These are phyloP conservation scores for Hypsopygia costalis DNA, from an alignment of 2,888 invertebrate species.

Conservation along the genomic window DNA sequence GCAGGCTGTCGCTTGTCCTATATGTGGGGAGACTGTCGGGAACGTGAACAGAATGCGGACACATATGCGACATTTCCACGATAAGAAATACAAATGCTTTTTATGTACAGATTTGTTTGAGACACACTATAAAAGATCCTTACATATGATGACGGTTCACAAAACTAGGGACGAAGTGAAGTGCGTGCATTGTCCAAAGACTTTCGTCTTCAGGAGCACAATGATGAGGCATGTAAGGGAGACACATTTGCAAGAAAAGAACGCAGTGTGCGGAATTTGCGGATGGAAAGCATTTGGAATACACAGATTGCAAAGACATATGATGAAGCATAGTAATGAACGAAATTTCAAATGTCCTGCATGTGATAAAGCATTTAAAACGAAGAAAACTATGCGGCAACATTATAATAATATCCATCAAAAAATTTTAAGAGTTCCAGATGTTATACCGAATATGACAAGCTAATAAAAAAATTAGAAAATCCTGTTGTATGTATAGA, in stretches of 20 bases:
- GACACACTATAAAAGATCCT: slow-evolving; percentile 29
- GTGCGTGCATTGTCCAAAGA: slow-evolving; percentile 31
- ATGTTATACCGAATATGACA: slow-evolving; percentile 1
- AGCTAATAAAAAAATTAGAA: background rate
- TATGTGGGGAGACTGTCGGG: slow-evolving; percentile 38
- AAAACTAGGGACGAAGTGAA: slow-evolving; percentile 23
- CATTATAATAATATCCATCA: slow-evolving; percentile 32
- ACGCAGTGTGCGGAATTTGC: slow-evolving; percentile 52
- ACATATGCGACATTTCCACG: slow-evolving; percentile 33
- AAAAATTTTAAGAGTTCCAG: slow-evolving; percentile 13
- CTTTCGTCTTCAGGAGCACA: slow-evolving; percentile 30
- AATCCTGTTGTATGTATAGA: too few species aligned
- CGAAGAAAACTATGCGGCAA: slow-evolving; percentile 32
- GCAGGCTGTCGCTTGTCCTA: slow-evolving; percentile 26
- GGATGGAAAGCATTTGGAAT: slow-evolving; percentile 28
- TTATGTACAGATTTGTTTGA: slow-evolving; percentile 26
- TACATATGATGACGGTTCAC: slow-evolving; percentile 27
- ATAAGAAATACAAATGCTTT: slow-evolving; percentile 27
- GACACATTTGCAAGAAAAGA: slow-evolving; percentile 34
- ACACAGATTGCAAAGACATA: slow-evolving; percentile 22
- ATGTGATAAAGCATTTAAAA: slow-evolving; percentile 36
- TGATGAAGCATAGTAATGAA: slow-evolving; percentile 31
- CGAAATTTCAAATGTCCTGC: slow-evolving; percentile 31
- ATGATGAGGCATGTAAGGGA: slow-evolving; percentile 33
- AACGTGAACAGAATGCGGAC: slow-evolving; percentile 42